These are phyloP conservation scores for Coryphaenoides rupestris DNA, from an alignment of 2,113 vertebrate genomes.

Conservation along the genomic window DNA sequence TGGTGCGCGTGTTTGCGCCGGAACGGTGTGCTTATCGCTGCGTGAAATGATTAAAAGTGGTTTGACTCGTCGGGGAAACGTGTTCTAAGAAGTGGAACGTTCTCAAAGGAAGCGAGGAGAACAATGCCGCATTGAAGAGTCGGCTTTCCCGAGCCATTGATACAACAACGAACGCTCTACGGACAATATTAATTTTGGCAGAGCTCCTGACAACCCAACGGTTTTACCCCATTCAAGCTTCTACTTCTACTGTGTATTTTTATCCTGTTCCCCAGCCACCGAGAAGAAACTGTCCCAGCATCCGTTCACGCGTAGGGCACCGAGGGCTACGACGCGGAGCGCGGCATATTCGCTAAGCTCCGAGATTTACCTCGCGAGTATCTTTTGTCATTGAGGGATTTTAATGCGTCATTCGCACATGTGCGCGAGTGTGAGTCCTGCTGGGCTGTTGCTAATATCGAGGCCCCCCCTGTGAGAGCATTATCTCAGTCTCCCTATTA, in stretches of 20 bases:
- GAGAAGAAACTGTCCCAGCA: not conserved
- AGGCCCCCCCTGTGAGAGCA: conserved; percentile 70
- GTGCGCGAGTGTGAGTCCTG: conserved; percentile 55
- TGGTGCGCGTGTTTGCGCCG: conserved; percentile 33
- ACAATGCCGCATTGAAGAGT: not conserved
- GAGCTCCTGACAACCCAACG: too few relatives aligned
- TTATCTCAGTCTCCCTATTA: conserved; percentile 71
- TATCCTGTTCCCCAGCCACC: not conserved
- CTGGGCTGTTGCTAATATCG: conserved; percentile 70
- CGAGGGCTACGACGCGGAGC: too few relatives aligned
- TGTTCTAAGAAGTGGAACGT: conserved; percentile 23
- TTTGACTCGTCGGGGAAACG: conserved; percentile 16
- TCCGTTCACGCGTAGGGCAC: not conserved
- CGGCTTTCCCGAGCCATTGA: not conserved
- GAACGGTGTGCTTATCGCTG: conserved; percentile 52
- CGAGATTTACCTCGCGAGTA: conserved; percentile 60
- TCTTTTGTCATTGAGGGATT: conserved; percentile 72
- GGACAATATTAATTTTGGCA: not conserved
- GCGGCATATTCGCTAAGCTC: conserved; percentile 16
- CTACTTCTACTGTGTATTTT: too few relatives aligned
- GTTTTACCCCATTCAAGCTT: too few relatives aligned
- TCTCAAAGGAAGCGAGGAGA: conserved; percentile 9
- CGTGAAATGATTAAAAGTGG: conserved; percentile 50
- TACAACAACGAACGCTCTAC: too few relatives aligned
- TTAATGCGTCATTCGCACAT: conserved; percentile 65